Percentiles rank a stretch among this genome's conserved stretches.
phyloP scores from a whole-genome alignment of 2,113 vertebrate species.

The Sus scrofa region T2T-Sscrofa CM000817.6:22193501-22194000 shows the following conservation, averaged over 20 bases:
- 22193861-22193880: not conserved
- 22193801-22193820: not conserved
- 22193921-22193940: constrained; percentile 2
- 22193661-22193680: not conserved
- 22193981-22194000: constrained; percentile 61
- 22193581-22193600: not conserved
- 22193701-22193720: constrained; percentile 30
- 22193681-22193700: not conserved
- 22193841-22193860: not conserved
- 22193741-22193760: not conserved
- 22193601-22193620: not conserved
- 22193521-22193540: not conserved
- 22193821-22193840: not conserved
- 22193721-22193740: constrained; percentile 37
- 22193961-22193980: constrained; percentile 51
- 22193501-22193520: not conserved
- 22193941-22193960: constrained; percentile 42
- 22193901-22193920: constrained; percentile 21
- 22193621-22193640: not conserved
- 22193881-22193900: constrained; percentile 1
- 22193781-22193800: not conserved
- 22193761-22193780: not conserved
- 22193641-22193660: not conserved
- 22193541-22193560: constrained; percentile 16
- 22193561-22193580: not conserved